phyloP scores from a whole-genome alignment of 2,113 vertebrate genomes.

The Oxyura jamaicensis region DNA sequence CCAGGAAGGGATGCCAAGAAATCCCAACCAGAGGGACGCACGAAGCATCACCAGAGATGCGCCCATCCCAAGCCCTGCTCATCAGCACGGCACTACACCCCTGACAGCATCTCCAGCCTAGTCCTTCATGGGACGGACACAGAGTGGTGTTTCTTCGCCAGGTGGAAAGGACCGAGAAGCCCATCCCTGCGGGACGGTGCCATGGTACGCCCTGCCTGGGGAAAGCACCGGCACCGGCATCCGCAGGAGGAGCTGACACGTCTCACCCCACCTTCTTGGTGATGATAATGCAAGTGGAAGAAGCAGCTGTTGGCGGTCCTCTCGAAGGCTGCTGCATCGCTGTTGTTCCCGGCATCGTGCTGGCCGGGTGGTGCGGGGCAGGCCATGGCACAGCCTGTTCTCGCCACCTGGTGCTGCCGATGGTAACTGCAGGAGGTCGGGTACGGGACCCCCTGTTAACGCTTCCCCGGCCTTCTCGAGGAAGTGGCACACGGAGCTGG shows the following conservation, averaged over 20 bases:
- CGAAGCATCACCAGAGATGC: fast-evolving
- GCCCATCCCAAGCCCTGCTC: not conserved
- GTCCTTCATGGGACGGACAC: fast-evolving
- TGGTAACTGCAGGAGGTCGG: not conserved
- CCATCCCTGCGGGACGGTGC: fast-evolving
- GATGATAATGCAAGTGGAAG: not conserved
- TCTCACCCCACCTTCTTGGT: fast-evolving
- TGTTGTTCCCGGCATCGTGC: fast-evolving
- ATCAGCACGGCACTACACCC: fast-evolving
- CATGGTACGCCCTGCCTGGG: fast-evolving
- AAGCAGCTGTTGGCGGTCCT: not conserved
- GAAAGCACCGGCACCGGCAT: fast-evolving
- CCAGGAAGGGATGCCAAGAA: fast-evolving
- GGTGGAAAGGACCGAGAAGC: not conserved
- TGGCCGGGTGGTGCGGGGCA: fast-evolving
- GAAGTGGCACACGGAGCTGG: fast-evolving
- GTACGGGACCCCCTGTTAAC: fast-evolving
- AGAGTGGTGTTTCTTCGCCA: fast-evolving
- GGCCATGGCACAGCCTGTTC: not conserved
- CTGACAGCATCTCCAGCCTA: not conserved
- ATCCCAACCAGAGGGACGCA: fast-evolving
- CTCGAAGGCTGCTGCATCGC: fast-evolving
- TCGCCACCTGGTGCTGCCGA: not conserved
- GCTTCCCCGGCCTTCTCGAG: fast-evolving
- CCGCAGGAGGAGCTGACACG: not conserved